Base-by-base conservation (phyloP, 2,113 vertebrate genomes). In the Cynoglossus semilaevis region DNA sequence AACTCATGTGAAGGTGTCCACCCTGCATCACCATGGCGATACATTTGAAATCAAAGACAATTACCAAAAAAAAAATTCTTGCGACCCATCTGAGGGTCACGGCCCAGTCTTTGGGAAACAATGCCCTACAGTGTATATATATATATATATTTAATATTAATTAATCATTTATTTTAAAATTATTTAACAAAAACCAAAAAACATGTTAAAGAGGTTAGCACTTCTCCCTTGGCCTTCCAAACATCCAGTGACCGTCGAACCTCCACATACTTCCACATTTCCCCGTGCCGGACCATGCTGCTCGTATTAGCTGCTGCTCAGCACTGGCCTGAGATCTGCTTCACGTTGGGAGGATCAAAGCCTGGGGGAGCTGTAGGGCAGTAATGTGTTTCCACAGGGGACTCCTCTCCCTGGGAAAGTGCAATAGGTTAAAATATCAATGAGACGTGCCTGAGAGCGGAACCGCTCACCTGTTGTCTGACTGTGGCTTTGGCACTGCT, bases 341-440 rank as follows among this genome's bases (percentile, higher is more conserved):
- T 80, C 78, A 52, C 76, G 80, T 85, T 72, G 80, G 76, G 50
- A 54, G 77, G 82, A 90, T 89, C 87, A 88, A 88, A 87, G 88
- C 55, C 37, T 17, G 44, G 10, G 17, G 43, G 53, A 14, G 66
- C 68, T 65, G 68, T 71, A 67, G 70, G 70, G 83, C 79, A 76
- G 68, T 87, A 81, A 87, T 70, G 80, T 77, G 71, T 77, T 71
- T 83, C 82, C 84, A 83, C 76, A 62, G 74, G 83, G 87, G 87
- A 83, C 77, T 84, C 75, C 60, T 61, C 66, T 80, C 56, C 80
- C 78, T 84, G 88, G 81, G 87, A 90, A 90, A 89, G 87, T 84
- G 87, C 86, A 89, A 84, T 81, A 89, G 90, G 88, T 91, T 91
- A 90, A 84, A 89, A 89, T 87, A 91, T 88, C 88, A 88, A 76